Percentiles rank a stretch among this genome's conserved stretches.
Evolutionary conservation across 2,888 invertebrate species (phyloP).

Genomic region (Synanthedon myopaeformis): DNA sequence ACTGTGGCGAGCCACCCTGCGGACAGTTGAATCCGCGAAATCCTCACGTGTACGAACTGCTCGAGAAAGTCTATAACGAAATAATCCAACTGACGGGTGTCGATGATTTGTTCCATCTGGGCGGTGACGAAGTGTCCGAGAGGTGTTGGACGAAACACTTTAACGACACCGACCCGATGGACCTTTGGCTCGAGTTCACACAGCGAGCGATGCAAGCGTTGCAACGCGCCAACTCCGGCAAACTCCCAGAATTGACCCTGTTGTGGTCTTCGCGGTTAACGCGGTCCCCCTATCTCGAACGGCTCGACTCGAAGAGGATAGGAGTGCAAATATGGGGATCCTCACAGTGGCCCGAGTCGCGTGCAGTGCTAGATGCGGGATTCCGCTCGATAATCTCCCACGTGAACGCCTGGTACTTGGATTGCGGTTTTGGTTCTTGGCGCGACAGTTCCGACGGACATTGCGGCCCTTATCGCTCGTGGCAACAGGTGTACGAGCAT

Average conservation of each 20-base stretch:
- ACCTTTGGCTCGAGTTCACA: conserved; percentile 84
- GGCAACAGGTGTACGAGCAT: conserved; percentile 90
- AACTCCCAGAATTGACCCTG: conserved; percentile 68
- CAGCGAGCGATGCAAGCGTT: conserved; percentile 72
- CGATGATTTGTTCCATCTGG: conserved; percentile 84
- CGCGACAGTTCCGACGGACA: conserved; percentile 85
- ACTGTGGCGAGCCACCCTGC: conserved; percentile 88
- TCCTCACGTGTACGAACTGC: conserved; percentile 78
- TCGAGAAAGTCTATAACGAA: conserved; percentile 81
- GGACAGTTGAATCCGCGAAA: conserved; percentile 88
- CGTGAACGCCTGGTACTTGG: conserved; percentile 90
- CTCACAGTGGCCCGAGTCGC: conserved; percentile 84
- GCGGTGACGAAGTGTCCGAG: conserved; percentile 86
- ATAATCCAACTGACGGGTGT: conserved; percentile 79
- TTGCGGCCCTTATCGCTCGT: conserved; percentile 88
- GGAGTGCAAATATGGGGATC: conserved; percentile 86
- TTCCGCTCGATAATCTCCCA: conserved; percentile 84
- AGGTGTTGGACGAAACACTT: conserved; percentile 83
- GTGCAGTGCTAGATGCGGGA: conserved; percentile 80
- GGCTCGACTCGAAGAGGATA: conserved; percentile 66
- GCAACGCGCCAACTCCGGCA: conserved; percentile 72
- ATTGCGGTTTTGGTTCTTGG: conserved; percentile 90
- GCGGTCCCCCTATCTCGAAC: conserved; percentile 75
- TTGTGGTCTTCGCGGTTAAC: conserved; percentile 85
- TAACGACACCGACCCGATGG: conserved; percentile 81